Conservation (phyloP, 2,113 vertebrate species). For the Datnioides undecimradiatus region DNA sequence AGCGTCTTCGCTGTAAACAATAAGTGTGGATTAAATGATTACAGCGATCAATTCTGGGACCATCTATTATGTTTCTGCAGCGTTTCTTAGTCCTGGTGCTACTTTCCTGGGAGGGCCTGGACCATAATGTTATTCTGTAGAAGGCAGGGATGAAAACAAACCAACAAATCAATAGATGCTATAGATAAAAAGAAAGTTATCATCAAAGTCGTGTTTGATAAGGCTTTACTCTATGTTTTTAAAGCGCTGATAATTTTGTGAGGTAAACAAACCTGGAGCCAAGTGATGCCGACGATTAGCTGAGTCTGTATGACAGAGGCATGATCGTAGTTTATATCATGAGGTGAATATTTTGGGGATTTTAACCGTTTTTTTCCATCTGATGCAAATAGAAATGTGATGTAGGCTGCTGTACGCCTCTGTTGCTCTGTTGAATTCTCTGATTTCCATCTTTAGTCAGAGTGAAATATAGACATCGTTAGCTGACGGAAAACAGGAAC, state of each 20-base stretch:
- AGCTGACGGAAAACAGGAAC: constrained; percentile 2
- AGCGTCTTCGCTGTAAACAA: constrained; percentile 49
- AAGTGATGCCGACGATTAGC: background rate
- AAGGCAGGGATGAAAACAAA: background rate
- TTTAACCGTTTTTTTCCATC: background rate
- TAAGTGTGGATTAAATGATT: constrained; percentile 54
- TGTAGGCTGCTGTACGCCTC: background rate
- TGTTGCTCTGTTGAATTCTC: background rate
- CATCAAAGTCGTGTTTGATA: background rate
- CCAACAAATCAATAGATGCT: constrained; percentile 15
- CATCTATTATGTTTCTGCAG: constrained; percentile 37
- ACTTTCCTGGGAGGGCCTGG: background rate
- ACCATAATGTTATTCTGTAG: constrained; percentile 16
- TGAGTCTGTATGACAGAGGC: background rate
- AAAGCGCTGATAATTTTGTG: background rate
- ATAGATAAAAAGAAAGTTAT: constrained; percentile 12
- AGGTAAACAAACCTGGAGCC: background rate
- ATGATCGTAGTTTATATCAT: background rate
- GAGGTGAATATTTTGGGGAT: background rate
- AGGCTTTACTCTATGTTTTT: background rate
- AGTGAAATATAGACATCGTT: constrained; percentile 6
- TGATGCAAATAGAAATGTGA: background rate
- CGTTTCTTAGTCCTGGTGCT: background rate
- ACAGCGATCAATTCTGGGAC: constrained; percentile 18
- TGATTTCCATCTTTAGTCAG: background rate